These are phyloP conservation scores for Apoda limacodes DNA, from an alignment of 2,888 invertebrate genomes.

Conservation along the genomic window DNA sequence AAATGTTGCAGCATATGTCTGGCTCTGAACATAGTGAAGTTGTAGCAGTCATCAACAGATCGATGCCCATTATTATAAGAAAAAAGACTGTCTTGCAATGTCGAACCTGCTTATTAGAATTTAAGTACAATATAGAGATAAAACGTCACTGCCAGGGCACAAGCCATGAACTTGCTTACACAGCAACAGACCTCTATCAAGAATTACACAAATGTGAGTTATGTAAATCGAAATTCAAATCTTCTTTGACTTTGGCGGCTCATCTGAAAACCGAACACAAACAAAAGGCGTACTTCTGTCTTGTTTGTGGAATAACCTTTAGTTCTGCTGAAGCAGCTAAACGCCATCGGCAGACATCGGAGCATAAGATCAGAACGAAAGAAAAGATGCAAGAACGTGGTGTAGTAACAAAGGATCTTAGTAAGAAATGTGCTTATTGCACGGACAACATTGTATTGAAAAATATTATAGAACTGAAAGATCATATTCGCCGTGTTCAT, in stretches of 20 bases:
- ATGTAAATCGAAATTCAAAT: conserved; percentile 72
- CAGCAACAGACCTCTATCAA: conserved; percentile 75
- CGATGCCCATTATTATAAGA: conserved; percentile 82
- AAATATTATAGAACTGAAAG: conserved; percentile 69
- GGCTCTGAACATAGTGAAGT: conserved; percentile 78
- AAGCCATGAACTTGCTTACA: conserved; percentile 58
- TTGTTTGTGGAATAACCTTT: conserved; percentile 76
- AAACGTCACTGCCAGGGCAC: conserved; percentile 69
- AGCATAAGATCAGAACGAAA: conserved; percentile 73
- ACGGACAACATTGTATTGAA: conserved; percentile 47
- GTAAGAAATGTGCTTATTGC: conserved; percentile 73
- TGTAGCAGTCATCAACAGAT: conserved; percentile 80
- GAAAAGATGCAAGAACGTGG: conserved; percentile 47
- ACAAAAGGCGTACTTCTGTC: conserved; percentile 73
- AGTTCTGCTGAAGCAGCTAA: conserved; percentile 71
- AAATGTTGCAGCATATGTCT: conserved; percentile 77
- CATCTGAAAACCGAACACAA: conserved; percentile 74
- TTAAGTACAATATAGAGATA: conserved; percentile 81
- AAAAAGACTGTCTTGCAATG: conserved; percentile 75
- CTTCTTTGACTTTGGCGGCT: conserved; percentile 74
- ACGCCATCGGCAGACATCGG: conserved; percentile 73
- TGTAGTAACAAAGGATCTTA: conserved; percentile 38
- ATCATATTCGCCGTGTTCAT: conserved; percentile 72
- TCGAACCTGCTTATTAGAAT: conserved; percentile 73
- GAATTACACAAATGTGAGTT: conserved; percentile 71